Evolutionary conservation across 2,888 invertebrate species (phyloP).

Genomic region (Griposia aprilina): DNA sequence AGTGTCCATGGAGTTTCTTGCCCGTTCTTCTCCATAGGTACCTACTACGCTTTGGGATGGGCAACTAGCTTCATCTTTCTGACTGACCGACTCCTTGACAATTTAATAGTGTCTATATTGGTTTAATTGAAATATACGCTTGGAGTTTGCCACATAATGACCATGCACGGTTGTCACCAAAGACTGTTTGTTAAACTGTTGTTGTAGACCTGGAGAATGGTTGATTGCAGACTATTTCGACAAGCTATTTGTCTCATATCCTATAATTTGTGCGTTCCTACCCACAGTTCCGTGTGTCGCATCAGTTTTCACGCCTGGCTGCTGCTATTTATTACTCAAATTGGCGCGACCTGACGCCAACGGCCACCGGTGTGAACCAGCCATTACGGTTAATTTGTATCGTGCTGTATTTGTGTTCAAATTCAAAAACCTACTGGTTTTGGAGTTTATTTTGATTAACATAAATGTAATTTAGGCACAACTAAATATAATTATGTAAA

Average conservation of each 20-base stretch:
- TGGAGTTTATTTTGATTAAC: slow-evolving; percentile 2
- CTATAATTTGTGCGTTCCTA: slow-evolving; percentile 4
- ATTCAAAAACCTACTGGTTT: neutral
- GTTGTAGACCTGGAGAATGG: neutral
- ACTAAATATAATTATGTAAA: neutral
- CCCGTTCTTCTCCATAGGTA: no score
- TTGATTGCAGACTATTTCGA: slow-evolving; percentile 1
- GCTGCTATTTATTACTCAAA: slow-evolving; percentile 88
- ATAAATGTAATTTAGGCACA: neutral
- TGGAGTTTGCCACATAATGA: no score
- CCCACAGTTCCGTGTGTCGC: slow-evolving; percentile 64
- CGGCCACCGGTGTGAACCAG: slow-evolving; percentile 76
- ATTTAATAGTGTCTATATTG: no score
- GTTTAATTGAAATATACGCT: no score
- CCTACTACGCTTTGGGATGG: no score
- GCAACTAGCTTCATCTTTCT: no score
- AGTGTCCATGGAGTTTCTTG: no score
- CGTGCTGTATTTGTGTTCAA: slow-evolving; percentile 15
- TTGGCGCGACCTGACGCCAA: slow-evolving; percentile 88
- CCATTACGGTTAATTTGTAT: slow-evolving; percentile 70
- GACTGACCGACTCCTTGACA: no score
- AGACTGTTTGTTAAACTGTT: neutral
- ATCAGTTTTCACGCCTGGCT: slow-evolving; percentile 87
- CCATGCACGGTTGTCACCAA: neutral
- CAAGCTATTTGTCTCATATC: neutral